phyloP scores from a whole-genome alignment of 2,797 vertebrate genomes.

The Acanthurus tractus region DNA sequence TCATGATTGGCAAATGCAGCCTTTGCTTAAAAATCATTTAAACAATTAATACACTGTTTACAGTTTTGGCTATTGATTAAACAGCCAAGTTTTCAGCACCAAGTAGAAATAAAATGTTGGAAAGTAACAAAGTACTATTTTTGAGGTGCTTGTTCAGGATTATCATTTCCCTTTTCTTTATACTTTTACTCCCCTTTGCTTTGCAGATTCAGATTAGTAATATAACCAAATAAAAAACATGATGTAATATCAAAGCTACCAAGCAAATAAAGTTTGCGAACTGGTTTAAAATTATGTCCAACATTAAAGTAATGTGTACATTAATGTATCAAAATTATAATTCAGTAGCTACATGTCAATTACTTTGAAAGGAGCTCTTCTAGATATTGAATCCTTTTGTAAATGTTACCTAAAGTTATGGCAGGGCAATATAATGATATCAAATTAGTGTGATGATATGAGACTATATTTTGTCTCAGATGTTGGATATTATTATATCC shows the following conservation, averaged over 20 bases:
- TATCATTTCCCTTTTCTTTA: neutral
- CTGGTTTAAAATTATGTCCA: too few species aligned
- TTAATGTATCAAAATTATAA: too few species aligned
- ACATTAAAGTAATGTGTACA: too few species aligned
- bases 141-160: neutral
- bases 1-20: neutral
- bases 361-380: too few species aligned
- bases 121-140: neutral
- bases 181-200: neutral
- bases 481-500: too few species aligned
- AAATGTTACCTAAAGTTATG: too few species aligned
- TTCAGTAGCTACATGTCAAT: too few species aligned
- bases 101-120: neutral
- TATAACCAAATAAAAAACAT: neutral
- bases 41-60: rapidly evolving
- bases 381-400: too few species aligned
- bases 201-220: neutral
- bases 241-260: neutral
- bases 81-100: neutral
- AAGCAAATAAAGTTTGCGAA: too few species aligned
- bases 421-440: too few species aligned
- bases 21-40: neutral
- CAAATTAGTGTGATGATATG: too few species aligned
- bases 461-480: too few species aligned
- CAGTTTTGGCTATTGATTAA: neutral